These are phyloP conservation scores for Zaprionus tsacasi DNA, from an alignment of 1,140 invertebrate species.

Conservation along the genomic window DNA sequence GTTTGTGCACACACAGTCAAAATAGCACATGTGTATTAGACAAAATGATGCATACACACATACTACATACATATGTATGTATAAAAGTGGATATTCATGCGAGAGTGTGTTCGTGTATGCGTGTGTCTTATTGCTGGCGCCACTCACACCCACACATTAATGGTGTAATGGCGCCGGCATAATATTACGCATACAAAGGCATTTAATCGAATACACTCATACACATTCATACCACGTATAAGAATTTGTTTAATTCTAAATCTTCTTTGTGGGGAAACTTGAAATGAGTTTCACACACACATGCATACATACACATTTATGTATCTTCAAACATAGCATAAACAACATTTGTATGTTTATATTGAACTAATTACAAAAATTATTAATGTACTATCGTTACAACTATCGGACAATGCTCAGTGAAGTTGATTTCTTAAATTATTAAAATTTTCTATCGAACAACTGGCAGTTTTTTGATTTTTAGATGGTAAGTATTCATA, in stretches of 20 bases:
- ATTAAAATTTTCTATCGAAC: too few relatives aligned
- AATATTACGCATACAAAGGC: slow-evolving; percentile 12
- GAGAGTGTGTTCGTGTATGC: not conserved
- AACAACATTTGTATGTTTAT: not conserved
- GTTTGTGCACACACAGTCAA: slow-evolving; percentile 6
- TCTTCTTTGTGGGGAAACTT: not conserved
- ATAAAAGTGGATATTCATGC: slow-evolving; percentile 9
- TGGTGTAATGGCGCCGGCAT: slow-evolving; percentile 34
- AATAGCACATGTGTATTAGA: slow-evolving; percentile 1
- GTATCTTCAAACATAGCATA: slow-evolving; percentile 18
- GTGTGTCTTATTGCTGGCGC: slow-evolving; percentile 24
- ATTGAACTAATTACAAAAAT: not conserved
- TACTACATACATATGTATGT: slow-evolving; percentile 10
- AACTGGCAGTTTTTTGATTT: not conserved
- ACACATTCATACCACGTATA: slow-evolving; percentile 2
- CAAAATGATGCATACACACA: not conserved
- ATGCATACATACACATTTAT: slow-evolving; percentile 1
- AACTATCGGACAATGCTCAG: not conserved
- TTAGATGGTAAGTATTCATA: too few relatives aligned
- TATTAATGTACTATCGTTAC: not conserved
- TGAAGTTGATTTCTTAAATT: too few relatives aligned
- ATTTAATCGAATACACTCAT: slow-evolving; percentile 19
- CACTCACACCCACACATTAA: slow-evolving; percentile 41
- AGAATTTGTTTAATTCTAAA: not conserved
- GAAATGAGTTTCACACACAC: not conserved